These are phyloP conservation scores for Hephaestus fuliginosus DNA, from an alignment of 2,797 vertebrate genomes.

Conservation along the genomic window DNA sequence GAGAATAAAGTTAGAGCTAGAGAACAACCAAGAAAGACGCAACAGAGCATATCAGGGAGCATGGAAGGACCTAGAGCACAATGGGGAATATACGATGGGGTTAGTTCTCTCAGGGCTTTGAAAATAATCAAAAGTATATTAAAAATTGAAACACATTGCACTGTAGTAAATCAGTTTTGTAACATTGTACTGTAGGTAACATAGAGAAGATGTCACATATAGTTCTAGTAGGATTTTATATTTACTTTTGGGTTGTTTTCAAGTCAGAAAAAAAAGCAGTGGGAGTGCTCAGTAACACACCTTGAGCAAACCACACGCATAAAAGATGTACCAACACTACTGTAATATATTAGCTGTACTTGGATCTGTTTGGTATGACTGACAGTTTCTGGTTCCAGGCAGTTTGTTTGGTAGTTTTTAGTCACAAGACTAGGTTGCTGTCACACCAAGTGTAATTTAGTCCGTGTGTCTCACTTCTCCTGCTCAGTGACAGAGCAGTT, in stretches of 20 bases:
- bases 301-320: background rate
- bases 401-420: slow-evolving; percentile 4
- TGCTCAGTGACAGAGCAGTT: background rate
- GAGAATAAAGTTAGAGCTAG: too few relatives aligned
- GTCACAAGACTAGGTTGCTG: slow-evolving; percentile 17
- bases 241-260: background rate
- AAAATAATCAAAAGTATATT: too few relatives aligned
- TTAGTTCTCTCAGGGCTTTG: too few relatives aligned
- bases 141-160: background rate
- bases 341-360: background rate
- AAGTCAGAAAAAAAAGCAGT: background rate
- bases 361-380: slow-evolving; percentile 3
- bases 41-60: too few relatives aligned
- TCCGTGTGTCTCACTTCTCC: background rate
- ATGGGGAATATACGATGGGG: too few relatives aligned
- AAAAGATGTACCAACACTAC: background rate
- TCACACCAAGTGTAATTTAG: background rate
- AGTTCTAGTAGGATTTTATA: background rate
- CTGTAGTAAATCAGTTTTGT: background rate
- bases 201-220: background rate
- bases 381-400: background rate
- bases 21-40: too few relatives aligned
- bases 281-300: background rate
- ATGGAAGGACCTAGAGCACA: too few relatives aligned
- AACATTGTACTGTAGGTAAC: background rate